Conservation (phyloP, 2,797 vertebrate genomes). For the Nasua narica region DNA sequence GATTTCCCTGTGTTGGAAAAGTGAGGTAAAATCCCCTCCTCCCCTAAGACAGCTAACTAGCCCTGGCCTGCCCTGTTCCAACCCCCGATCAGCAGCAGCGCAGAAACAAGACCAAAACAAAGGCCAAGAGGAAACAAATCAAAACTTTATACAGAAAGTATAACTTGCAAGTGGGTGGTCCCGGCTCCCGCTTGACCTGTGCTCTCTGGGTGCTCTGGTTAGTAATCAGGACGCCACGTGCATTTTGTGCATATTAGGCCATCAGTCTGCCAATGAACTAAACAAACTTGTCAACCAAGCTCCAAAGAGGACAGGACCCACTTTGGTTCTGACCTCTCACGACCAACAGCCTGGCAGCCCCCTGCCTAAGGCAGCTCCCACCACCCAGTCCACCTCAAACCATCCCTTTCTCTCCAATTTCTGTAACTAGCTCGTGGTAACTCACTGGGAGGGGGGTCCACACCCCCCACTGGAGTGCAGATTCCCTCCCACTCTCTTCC, state of each 20-base stretch:
- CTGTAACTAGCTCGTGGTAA: background rate
- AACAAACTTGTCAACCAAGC: constrained; percentile 32
- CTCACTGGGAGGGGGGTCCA: background rate
- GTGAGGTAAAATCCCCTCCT: constrained; percentile 21
- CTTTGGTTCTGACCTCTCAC: background rate
- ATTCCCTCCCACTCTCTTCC: constrained; percentile 64
- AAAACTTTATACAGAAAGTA: constrained; percentile 50
- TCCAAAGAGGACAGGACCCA: background rate
- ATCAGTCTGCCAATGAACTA: constrained; percentile 17
- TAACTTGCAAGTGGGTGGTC: constrained; percentile 48
- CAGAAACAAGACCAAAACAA: constrained; percentile 60
- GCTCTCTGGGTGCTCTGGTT: constrained; percentile 18
- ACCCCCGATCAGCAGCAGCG: constrained; percentile 1
- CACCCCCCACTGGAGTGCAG: background rate
- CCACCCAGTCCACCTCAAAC: background rate
- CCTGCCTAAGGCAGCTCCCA: background rate
- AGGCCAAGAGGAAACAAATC: constrained; percentile 55
- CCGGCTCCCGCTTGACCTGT: background rate
- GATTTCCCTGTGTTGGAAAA: constrained; percentile 19
- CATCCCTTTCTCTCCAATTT: background rate
- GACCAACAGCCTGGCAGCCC: background rate
- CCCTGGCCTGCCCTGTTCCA: constrained; percentile 48
- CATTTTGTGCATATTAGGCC: constrained; percentile 15
- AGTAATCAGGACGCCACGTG: constrained; percentile 5
- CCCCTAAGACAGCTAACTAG: constrained; percentile 31